phyloP scores from a whole-genome alignment of 2,113 vertebrate genomes.

The Picathartes gymnocephalus region DNA sequence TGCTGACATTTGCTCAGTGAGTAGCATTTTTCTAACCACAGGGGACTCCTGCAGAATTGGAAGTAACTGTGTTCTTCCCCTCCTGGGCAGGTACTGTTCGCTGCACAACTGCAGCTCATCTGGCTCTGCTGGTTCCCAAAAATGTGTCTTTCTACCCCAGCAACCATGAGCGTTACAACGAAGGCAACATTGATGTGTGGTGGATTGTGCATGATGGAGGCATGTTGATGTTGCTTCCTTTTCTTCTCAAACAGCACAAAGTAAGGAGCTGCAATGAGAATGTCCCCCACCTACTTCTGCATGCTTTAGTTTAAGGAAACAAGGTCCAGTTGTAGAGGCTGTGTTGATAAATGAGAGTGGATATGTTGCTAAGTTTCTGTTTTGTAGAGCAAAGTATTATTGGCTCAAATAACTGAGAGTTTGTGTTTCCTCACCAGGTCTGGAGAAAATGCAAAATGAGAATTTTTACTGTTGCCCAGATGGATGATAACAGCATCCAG shows the following conservation, averaged over 20 bases:
- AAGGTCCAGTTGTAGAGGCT: background rate
- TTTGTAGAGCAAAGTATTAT: background rate
- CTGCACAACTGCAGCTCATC: conserved; percentile 93
- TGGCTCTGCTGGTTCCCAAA: conserved; percentile 96
- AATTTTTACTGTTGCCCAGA: conserved; percentile 97
- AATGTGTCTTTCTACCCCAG: conserved; percentile 96
- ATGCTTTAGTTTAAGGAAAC: background rate
- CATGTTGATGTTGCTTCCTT: conserved; percentile 97
- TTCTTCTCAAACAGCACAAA: conserved; percentile 97
- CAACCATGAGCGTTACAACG: conserved; percentile 95
- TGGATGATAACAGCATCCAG: conserved; percentile 99
- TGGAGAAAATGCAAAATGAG: conserved; percentile 98
- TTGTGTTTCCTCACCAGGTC: conserved; percentile 71
- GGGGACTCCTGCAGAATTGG: background rate
- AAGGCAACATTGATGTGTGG: conserved; percentile 97
- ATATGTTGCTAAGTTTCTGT: background rate
- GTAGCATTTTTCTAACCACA: background rate
- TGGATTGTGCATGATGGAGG: conserved; percentile 99
- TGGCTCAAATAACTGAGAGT: background rate
- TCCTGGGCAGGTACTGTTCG: conserved; percentile 87
- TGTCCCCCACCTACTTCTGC: background rate
- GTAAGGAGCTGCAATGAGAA: conserved; percentile 61
- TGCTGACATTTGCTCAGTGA: background rate
- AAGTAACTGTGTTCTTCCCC: background rate
- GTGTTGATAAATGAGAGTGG: background rate